Evolutionary conservation across 2,888 invertebrate genomes (phyloP).

Genomic region (Nematopogon swammerdamellus): DNA sequence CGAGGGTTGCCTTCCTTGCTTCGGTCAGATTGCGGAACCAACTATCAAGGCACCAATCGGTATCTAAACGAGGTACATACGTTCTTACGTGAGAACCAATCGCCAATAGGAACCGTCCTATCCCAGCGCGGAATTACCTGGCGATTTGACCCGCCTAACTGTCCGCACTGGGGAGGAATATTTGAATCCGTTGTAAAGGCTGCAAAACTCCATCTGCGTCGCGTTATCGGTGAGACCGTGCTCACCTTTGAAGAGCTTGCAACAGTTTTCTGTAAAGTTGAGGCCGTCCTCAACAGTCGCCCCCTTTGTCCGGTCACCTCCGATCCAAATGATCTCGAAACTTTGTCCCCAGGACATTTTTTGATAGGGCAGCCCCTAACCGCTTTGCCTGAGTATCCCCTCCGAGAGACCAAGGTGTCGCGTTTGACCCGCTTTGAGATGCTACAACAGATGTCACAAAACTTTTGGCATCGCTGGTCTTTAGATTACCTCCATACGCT

Average conservation of each 20-base stretch:
- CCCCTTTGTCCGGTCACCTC: slow-evolving; percentile 15
- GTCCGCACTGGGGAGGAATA: slow-evolving; percentile 4
- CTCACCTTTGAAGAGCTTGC: slow-evolving; percentile 19
- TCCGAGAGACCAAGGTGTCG: slow-evolving; percentile 8
- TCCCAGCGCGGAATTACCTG: background rate
- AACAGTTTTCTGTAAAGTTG: slow-evolving; percentile 19
- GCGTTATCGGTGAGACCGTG: slow-evolving; percentile 8
- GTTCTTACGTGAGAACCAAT: background rate
- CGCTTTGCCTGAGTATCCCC: slow-evolving; percentile 8
- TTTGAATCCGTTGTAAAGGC: slow-evolving; percentile 3
- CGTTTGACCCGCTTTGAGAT: slow-evolving; percentile 13
- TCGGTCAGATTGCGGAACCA: background rate
- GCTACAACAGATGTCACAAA: slow-evolving; percentile 10
- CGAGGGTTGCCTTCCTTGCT: background rate
- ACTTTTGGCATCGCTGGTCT: slow-evolving; percentile 12
- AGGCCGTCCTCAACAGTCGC: slow-evolving; percentile 20
- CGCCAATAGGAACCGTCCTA: background rate
- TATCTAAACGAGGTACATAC: background rate
- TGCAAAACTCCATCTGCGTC: background rate
- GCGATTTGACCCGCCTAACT: background rate
- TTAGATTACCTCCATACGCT: slow-evolving; percentile 12
- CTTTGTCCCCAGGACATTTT: slow-evolving; percentile 1
- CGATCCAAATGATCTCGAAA: background rate
- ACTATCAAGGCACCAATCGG: background rate
- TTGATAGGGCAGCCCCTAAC: slow-evolving; percentile 1